Percentiles rank a stretch among this genome's conserved stretches.
These are phyloP conservation scores for Callaeas wilsoni DNA, from an alignment of 2,113 vertebrate genomes.

Conservation along the genomic window DNA sequence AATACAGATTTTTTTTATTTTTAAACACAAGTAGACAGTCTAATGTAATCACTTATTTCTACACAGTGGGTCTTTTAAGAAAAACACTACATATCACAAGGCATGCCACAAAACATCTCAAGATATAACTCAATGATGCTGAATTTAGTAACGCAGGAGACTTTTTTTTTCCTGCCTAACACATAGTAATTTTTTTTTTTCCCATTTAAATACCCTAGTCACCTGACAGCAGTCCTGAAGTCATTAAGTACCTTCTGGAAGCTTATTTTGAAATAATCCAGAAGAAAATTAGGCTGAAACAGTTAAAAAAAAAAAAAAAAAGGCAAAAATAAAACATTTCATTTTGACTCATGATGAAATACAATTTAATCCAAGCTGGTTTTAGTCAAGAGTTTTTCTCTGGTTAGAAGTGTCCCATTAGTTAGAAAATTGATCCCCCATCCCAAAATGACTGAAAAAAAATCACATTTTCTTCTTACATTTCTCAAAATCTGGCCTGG, in stretches of 20 bases:
- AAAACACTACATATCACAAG: not conserved
- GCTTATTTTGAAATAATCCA: not conserved
- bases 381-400: not conserved
- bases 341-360: not conserved
- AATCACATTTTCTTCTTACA: not conserved
- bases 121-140: not conserved
- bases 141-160: not conserved
- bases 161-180: not conserved
- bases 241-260: not conserved
- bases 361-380: not conserved
- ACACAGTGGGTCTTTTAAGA: not conserved
- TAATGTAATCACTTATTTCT: not conserved
- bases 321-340: not conserved
- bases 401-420: not conserved
- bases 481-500: not conserved
- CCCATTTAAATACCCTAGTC: not conserved
- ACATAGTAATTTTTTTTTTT: not conserved
- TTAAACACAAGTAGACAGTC: not conserved
- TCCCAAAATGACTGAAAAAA: not conserved
- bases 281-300: not conserved
- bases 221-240: not conserved
- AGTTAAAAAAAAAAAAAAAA: not conserved
- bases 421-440: not conserved
- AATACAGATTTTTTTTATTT: not conserved
- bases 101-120: not conserved